phyloP scores from a whole-genome alignment of 2,113 vertebrate genomes.

The Hymenochirus boettgeri region DNA sequence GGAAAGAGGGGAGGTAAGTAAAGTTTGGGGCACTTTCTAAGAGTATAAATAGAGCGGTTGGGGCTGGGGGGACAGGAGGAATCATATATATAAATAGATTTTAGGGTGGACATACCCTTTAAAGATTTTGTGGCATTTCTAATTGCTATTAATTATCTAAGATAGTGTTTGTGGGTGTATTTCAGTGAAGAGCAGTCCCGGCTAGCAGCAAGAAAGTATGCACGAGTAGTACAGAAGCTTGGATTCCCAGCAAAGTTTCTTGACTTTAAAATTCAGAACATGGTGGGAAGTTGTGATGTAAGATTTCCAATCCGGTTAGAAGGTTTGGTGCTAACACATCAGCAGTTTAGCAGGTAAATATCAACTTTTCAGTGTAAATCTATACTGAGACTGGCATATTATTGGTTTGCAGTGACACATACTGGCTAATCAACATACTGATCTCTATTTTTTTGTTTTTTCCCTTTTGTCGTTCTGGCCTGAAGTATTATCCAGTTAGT shows the following conservation, averaged over 20 bases:
- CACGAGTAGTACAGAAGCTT: constrained; percentile 90
- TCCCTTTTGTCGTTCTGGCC: too few relatives aligned
- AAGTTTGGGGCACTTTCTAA: too few relatives aligned
- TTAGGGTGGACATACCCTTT: too few relatives aligned
- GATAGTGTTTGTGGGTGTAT: neutral
- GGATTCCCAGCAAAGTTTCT: constrained; percentile 92
- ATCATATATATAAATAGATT: too few relatives aligned
- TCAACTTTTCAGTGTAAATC: neutral
- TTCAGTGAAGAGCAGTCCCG: constrained; percentile 88
- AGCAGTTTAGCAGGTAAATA: constrained; percentile 89
- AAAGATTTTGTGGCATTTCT: neutral
- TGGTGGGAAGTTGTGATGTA: constrained; percentile 96
- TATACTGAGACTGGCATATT: too few relatives aligned
- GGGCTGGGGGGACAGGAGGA: too few relatives aligned
- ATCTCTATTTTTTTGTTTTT: too few relatives aligned
- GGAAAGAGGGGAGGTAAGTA: too few relatives aligned
- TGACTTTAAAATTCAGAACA: constrained; percentile 97
- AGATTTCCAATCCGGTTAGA: constrained; percentile 90
- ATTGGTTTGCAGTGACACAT: too few relatives aligned
- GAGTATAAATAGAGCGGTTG: too few relatives aligned
- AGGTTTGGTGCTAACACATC: constrained; percentile 84
- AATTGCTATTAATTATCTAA: neutral
- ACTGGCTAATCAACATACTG: too few relatives aligned
- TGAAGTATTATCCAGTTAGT: too few relatives aligned
- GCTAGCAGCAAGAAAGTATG: constrained; percentile 89